Evolutionary conservation across 2,797 vertebrate genomes (phyloP), one percentile per base, ranked within the genome.

Genomic region (Yasuhikotakia modesta): DNA sequence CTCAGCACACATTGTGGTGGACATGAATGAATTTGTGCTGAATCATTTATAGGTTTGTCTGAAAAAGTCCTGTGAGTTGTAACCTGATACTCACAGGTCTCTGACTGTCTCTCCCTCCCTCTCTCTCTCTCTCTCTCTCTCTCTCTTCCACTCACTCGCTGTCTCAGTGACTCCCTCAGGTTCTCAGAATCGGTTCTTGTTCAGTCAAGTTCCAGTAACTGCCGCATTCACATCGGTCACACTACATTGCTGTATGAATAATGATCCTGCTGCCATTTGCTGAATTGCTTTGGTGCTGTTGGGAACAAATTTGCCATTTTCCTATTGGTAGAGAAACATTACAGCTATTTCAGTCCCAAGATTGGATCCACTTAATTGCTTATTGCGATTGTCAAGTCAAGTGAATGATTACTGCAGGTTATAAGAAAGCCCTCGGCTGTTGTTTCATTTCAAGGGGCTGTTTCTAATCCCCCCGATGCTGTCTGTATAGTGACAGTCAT

Each of bases 141-240:
- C 19, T n/a, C n/a, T n/a, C n/a, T n/a, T n/a, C n/a, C n/a, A n/a
- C n/a, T n/a, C 30, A 46, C 2, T 10, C 35, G n/a, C 32, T 13
- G 3, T 12, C 30, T 19, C 50, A 35, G 11, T n/a, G n/a, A 32
- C 11, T 0, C 8, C 17, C 21, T 58, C 73, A 32, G 22, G 22
- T 76, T 76, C 73, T 35, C 24, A 2, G 63, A 76, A 68, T 58
- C 35, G 12, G 50, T 57, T 45, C 21, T 6, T 30, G 22, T 27
- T 55, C 52, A 21, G 17, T 68, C 16, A 66, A 67, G 35, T 67
- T 76, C 73, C 39, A 68, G 53, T 17, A 58, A 69, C 24, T 61
- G 60, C 27, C 22, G 74, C 35, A 55, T 16, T 19, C 50, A 53
- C 61, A 64, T 21, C 64, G 46, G 73, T 76, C 22, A 69, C 65